Evolutionary conservation across 2,888 invertebrate genomes (phyloP).

Genomic region (Cosmorhoe ocellata): DNA sequence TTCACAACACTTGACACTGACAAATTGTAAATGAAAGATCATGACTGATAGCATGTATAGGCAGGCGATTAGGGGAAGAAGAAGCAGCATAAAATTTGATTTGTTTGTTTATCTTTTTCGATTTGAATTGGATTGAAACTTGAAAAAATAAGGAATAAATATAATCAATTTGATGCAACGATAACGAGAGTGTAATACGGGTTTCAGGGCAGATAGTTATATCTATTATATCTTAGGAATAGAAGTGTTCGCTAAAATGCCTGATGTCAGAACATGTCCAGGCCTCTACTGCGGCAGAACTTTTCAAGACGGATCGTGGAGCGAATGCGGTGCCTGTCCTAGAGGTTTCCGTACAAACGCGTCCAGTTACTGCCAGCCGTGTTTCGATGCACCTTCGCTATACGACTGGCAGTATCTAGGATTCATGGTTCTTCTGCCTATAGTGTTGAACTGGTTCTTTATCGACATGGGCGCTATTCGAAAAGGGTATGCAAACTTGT

Average conservation of each 20-base stretch:
- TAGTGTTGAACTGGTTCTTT: slow-evolving; percentile 95
- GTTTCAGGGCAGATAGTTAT: no score
- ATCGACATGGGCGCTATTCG: slow-evolving; percentile 92
- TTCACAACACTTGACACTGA: no score
- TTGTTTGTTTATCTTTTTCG: no score
- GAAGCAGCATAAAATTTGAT: no score
- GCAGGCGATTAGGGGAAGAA: no score
- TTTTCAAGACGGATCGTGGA: slow-evolving; percentile 85
- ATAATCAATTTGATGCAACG: no score
- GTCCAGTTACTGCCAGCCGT: slow-evolving; percentile 89
- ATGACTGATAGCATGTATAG: no score
- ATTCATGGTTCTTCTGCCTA: slow-evolving; percentile 94
- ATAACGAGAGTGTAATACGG: no score
- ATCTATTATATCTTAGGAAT: no score
- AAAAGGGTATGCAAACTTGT: slow-evolving; percentile 18
- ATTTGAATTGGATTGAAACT: no score
- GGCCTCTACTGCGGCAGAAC: slow-evolving; percentile 93
- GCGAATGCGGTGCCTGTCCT: slow-evolving; percentile 93
- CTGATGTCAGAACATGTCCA: slow-evolving; percentile 84
- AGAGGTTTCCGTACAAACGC: slow-evolving; percentile 89
- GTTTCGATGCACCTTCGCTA: slow-evolving; percentile 87
- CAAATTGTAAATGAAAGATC: no score
- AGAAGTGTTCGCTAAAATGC: slow-evolving; percentile 51
- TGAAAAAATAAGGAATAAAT: no score
- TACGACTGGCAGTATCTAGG: slow-evolving; percentile 97